These are phyloP conservation scores for Bovichtus diacanthus DNA, from an alignment of 2,797 vertebrate genomes.

Conservation along the genomic window DNA sequence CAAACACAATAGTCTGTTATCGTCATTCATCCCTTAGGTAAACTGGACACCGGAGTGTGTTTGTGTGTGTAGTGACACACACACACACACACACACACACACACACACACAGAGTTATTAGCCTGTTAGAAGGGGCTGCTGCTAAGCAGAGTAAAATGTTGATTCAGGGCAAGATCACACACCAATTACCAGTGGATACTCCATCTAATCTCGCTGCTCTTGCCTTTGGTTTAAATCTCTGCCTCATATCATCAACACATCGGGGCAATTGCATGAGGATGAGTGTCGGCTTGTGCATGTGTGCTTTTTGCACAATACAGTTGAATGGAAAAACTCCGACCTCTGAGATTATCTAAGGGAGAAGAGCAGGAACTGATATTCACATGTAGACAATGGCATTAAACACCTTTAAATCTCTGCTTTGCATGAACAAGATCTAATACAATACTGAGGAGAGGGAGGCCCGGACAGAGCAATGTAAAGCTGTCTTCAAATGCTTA, in stretches of 20 bases:
- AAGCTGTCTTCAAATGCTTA: constrained; percentile 17
- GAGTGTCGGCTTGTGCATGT: neutral
- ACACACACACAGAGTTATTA: constrained; percentile 26
- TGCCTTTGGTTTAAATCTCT: constrained; percentile 40
- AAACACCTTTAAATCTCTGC: neutral
- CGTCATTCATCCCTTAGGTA: constrained; percentile 68
- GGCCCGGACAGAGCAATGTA: neutral
- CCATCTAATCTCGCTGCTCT: constrained; percentile 53
- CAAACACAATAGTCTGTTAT: constrained; percentile 62
- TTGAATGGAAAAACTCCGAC: neutral
- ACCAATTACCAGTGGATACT: constrained; percentile 66
- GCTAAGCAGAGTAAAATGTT: constrained; percentile 68
- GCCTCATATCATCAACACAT: constrained; percentile 43
- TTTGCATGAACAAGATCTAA: constrained; percentile 1
- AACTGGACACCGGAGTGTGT: constrained; percentile 53
- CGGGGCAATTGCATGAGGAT: neutral
- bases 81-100: constrained; percentile 25
- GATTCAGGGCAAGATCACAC: constrained; percentile 64
- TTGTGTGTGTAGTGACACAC: constrained; percentile 44
- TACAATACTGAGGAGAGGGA: neutral
- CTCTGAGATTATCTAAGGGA: neutral
- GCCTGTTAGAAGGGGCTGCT: constrained; percentile 42
- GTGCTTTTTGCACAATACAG: neutral
- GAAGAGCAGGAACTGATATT: constrained; percentile 4
- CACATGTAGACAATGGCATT: neutral